Percentiles rank a stretch among this genome's conserved stretches.
Conservation (phyloP, 2,888 invertebrate species). For the Caenorhabditis panamensis region DNA sequence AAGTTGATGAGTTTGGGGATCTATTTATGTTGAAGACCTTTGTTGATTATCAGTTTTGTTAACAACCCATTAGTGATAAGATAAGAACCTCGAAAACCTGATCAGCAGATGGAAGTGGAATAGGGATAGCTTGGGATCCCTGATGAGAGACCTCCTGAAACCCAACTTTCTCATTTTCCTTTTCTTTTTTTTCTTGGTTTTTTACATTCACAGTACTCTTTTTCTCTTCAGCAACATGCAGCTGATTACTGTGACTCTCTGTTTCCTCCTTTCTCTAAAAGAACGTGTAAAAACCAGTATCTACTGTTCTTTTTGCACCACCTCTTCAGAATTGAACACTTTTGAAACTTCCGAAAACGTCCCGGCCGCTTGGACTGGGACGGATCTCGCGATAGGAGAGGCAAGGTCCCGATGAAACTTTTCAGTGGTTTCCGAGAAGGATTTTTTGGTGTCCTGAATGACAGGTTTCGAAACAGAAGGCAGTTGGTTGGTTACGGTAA, state of each 20-base stretch:
- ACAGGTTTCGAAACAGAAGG: neutral
- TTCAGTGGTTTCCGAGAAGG: conserved; percentile 37
- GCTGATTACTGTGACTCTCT: conserved; percentile 19
- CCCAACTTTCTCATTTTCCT: neutral
- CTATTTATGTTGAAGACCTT: neutral
- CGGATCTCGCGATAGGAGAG: conserved; percentile 36
- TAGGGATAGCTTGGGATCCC: conserved; percentile 21
- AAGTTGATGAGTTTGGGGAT: neutral
- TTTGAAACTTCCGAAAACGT: conserved; percentile 46
- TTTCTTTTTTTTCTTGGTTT: neutral
- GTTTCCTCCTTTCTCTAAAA: conserved; percentile 35
- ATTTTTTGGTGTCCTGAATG: conserved; percentile 52
- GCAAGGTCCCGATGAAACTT: conserved; percentile 55
- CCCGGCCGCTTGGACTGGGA: conserved; percentile 46
- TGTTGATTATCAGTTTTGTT: conserved; percentile 19
- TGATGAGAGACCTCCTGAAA: conserved; percentile 40
- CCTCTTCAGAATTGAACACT: conserved; percentile 47
- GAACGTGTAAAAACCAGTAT: too few relatives aligned
- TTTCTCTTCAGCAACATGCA: conserved; percentile 22
- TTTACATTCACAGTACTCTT: conserved; percentile 19
- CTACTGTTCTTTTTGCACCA: neutral
- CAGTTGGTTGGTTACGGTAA: conserved; percentile 3
- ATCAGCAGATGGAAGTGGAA: conserved; percentile 45
- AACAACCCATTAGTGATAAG: conserved; percentile 17
- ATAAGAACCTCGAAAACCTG: conserved; percentile 42